Conservation (phyloP, 1,140 invertebrate species). For the Drosophila hydei region DNA sequence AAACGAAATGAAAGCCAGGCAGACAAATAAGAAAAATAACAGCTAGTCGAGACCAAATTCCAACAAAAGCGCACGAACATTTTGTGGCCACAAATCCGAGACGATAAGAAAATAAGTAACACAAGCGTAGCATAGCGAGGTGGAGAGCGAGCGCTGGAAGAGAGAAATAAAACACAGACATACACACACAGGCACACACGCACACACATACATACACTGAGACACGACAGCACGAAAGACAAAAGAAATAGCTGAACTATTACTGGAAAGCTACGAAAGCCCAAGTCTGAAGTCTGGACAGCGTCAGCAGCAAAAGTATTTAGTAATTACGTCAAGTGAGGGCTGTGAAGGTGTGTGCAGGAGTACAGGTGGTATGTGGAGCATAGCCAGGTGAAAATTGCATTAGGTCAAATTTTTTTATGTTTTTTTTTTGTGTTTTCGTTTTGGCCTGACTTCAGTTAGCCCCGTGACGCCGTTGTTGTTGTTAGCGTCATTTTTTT, state of each 20-base stretch:
- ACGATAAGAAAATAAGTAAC: conserved; percentile 80
- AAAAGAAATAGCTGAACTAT: conserved; percentile 42
- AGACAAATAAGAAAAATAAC: conserved; percentile 79
- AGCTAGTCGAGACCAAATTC: conserved; percentile 71
- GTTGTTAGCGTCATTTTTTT: background rate
- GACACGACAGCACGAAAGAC: conserved; percentile 17
- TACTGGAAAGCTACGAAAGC: conserved; percentile 27
- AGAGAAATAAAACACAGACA: conserved; percentile 16
- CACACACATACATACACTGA: conserved; percentile 6
- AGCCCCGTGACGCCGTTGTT: conserved; percentile 24
- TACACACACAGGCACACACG: background rate
- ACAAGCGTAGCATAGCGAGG: conserved; percentile 19
- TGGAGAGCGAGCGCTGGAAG: conserved; percentile 3
- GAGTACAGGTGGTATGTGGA: conserved; percentile 1
- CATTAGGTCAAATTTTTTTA: conserved; percentile 57
- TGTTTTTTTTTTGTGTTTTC: conserved; percentile 1
- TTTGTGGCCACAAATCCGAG: conserved; percentile 80
- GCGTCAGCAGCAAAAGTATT: conserved; percentile 69
- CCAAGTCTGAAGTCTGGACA: conserved; percentile 32
- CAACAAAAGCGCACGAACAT: conserved; percentile 77
- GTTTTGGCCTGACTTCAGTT: conserved; percentile 7
- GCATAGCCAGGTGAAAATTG: conserved; percentile 67
- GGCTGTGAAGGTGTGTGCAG: conserved; percentile 9
- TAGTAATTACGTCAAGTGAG: conserved; percentile 72
- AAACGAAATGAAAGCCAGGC: conserved; percentile 46